Evolutionary conservation across 2,888 invertebrate species (phyloP), one percentile per base, ranked within the genome.

Genomic region (Alcis repandata): DNA sequence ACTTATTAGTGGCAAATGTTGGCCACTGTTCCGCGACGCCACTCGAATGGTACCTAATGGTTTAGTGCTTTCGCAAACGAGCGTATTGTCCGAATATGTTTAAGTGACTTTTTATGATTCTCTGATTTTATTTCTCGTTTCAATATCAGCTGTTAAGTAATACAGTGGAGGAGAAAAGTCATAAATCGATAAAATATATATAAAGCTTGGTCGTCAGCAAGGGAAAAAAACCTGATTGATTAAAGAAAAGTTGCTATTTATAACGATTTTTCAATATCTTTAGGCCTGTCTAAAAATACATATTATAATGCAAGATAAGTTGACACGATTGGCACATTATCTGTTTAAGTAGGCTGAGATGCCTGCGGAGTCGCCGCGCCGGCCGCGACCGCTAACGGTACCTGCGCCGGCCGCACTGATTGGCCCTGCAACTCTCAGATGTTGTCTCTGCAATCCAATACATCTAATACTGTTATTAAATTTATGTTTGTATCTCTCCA

Each of bases 381-480:
- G 79, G 78, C 74, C 76, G 78, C 74, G 76, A 77, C 74, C 77
- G 72, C 74, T 91, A 91, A 91, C 91, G 91, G 92, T 86, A 89
- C 83, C 71, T 77, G 78, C 77, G 75, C 74, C 75, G 73, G 62
- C 76, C 82, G 80, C 83, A 80, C 77, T 81, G 82, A 84, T 84
- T 82, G 88, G 90, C 89, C 89, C 91, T 89, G 86, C 85, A 84
- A 74, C 83, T 82, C 81, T 84, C 82, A 83, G 86, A 83, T 86
- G 84, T 79, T 85, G 87, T 85, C 89, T 88, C 85, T 83, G 88
- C 86, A 87, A 89, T 86, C 84, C 86, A 85, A 91, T 90, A 91
- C 85, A 88, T 90, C 90, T 90, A 89, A 88, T 90, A 89, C 88
- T 90, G 89, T 90, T 90, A 90, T 90, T 90, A 90, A 90, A 88